Conservation (phyloP, 2,797 vertebrate species). For the Periparus ater region DNA sequence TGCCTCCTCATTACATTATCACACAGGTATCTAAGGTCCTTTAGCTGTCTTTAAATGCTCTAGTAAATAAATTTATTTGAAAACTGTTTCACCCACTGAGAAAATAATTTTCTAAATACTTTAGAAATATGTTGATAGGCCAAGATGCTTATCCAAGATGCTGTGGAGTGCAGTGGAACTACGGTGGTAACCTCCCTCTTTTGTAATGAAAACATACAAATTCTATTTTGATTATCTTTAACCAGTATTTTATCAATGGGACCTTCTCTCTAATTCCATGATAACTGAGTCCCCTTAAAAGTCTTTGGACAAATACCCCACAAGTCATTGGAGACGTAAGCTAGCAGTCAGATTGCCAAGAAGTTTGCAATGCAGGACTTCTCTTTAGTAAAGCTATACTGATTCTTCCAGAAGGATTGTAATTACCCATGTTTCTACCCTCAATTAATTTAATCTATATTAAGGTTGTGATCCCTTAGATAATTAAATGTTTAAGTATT, state of each 20-base stretch:
- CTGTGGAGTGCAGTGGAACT: neutral
- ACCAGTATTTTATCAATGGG: accelerated
- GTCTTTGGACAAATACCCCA: neutral
- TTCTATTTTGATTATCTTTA: neutral
- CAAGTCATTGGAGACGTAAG: neutral
- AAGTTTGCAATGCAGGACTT: neutral
- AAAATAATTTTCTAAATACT: neutral
- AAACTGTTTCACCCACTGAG: neutral
- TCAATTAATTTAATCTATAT: neutral
- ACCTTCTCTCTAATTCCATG: neutral
- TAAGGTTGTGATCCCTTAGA: neutral
- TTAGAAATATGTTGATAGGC: neutral
- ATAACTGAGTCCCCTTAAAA: neutral
- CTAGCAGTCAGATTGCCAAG: neutral
- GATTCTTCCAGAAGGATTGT: neutral
- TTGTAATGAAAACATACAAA: neutral
- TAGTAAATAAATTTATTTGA: neutral
- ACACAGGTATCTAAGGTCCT: neutral
- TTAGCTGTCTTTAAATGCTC: neutral
- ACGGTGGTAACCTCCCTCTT: neutral
- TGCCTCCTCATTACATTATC: neutral
- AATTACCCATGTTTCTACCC: neutral
- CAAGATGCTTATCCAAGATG: neutral
- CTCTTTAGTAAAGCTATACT: neutral
- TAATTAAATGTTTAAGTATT: neutral